Percentiles rank a stretch among this genome's conserved stretches.
Evolutionary conservation across 2,888 invertebrate species (phyloP).

Genomic region (Sminthurinus aureus): DNA sequence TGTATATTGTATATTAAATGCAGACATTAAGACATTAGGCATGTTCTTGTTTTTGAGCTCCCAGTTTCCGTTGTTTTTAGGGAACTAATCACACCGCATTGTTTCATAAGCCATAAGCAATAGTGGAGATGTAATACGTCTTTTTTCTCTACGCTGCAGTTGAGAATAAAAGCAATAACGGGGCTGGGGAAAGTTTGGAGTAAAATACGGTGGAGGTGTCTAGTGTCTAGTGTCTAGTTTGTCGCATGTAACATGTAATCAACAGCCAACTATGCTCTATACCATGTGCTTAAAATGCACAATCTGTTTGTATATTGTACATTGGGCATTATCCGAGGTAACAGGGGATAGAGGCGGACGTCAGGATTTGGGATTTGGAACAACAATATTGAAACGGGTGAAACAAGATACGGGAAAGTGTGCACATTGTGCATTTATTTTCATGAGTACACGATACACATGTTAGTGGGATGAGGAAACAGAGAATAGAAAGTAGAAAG

Average conservation of each 20-base stretch:
- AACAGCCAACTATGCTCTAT: neutral
- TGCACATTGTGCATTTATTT: neutral
- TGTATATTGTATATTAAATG: too few species aligned
- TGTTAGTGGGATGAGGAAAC: neutral
- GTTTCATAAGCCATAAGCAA: neutral
- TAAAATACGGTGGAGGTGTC: too few species aligned
- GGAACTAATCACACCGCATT: neutral
- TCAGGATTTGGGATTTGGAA: neutral
- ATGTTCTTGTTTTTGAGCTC: constrained; percentile 9
- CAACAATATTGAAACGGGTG: neutral
- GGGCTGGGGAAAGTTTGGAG: neutral
- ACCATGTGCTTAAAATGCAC: neutral
- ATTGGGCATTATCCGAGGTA: too few species aligned
- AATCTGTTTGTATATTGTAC: too few species aligned
- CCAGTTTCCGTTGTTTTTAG: neutral
- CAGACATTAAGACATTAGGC: neutral
- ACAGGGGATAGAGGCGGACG: neutral
- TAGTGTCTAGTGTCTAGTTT: too few species aligned
- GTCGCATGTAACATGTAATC: too few species aligned
- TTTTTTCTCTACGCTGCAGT: too few species aligned
- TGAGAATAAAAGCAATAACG: neutral
- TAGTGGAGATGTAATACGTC: neutral
- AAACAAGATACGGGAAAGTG: constrained; percentile 6
- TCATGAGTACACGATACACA: too few species aligned
- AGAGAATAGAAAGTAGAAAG: neutral